Percentiles rank a stretch among this genome's conserved stretches.
These are phyloP conservation scores for Lottia scabra DNA, from an alignment of 2,888 invertebrate species.

Conservation along the genomic window DNA sequence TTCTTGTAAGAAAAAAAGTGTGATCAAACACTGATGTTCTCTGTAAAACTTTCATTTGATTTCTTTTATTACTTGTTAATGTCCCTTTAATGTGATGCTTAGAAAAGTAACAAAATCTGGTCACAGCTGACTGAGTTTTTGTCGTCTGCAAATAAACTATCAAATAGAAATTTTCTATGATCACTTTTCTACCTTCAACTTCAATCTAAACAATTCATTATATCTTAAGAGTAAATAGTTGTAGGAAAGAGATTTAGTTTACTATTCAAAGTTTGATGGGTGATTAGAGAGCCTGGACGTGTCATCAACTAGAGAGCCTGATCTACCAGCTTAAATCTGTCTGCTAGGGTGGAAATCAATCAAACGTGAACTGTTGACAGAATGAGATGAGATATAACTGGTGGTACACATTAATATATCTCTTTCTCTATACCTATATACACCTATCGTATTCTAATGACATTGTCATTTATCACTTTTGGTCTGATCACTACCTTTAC, in stretches of 20 bases:
- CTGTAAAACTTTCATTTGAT: too few species aligned
- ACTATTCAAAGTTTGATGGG: not conserved
- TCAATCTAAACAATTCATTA: not conserved
- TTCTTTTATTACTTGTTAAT: too few species aligned
- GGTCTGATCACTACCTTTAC: not conserved
- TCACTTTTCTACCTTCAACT: not conserved
- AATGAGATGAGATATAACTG: slow-evolving; percentile 28
- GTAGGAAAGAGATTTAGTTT: not conserved
- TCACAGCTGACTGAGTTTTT: not conserved
- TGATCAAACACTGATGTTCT: too few species aligned
- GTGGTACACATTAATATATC: not conserved
- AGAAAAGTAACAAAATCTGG: not conserved
- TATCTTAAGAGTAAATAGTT: not conserved
- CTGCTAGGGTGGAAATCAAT: slow-evolving; percentile 44
- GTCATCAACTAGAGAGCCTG: not conserved
- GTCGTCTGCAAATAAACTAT: not conserved
- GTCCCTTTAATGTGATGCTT: too few species aligned
- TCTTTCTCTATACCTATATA: not conserved
- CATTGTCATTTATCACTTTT: not conserved
- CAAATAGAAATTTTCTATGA: not conserved
- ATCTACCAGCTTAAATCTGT: not conserved
- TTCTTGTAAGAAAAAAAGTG: too few species aligned
- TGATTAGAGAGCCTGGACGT: not conserved
- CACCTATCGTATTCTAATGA: not conserved
- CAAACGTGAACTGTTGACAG: slow-evolving; percentile 30